A percentile compares a stretch with the other conserved stretches of the same genome.
phyloP scores from a whole-genome alignment of 2,888 invertebrate genomes.

The Ceriagrion tenellum region DNA sequence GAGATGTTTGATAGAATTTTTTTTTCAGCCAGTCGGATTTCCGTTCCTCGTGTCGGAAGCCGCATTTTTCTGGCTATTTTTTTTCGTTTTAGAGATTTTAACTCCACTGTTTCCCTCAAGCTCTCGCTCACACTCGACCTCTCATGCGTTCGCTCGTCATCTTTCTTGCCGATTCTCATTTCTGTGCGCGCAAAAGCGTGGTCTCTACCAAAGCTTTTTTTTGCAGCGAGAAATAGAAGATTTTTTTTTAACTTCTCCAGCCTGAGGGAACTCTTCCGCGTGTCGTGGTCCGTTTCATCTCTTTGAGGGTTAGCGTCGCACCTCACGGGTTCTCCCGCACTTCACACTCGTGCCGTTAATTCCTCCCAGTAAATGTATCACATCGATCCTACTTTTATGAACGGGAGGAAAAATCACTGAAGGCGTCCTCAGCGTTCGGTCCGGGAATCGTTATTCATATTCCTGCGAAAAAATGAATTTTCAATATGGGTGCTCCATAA shows the following conservation, averaged over 20 bases:
- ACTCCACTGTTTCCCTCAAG: not conserved
- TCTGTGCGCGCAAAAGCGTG: not conserved
- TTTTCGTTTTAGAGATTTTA: not conserved
- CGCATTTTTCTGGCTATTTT: not conserved
- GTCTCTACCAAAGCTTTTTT: not conserved
- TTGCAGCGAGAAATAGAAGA: not conserved
- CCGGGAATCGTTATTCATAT: not conserved
- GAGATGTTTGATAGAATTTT: constrained; percentile 23
- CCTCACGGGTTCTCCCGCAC: not conserved
- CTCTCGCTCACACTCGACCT: not conserved
- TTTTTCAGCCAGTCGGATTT: not conserved
- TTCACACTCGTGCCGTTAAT: not conserved
- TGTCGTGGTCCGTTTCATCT: not conserved
- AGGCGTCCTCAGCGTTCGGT: not conserved
- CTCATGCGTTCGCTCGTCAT: not conserved
- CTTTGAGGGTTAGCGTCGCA: not conserved
- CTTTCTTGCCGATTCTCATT: not conserved
- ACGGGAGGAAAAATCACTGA: no score
- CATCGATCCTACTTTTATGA: not conserved
- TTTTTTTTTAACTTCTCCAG: not conserved
- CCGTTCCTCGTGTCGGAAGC: not conserved
- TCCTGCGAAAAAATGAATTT: not conserved
- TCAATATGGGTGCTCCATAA: not conserved
- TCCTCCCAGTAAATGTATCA: not conserved
- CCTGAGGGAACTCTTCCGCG: not conserved